These are phyloP conservation scores for Aythya baeri DNA, from an alignment of 2,113 vertebrate genomes.

Conservation along the genomic window DNA sequence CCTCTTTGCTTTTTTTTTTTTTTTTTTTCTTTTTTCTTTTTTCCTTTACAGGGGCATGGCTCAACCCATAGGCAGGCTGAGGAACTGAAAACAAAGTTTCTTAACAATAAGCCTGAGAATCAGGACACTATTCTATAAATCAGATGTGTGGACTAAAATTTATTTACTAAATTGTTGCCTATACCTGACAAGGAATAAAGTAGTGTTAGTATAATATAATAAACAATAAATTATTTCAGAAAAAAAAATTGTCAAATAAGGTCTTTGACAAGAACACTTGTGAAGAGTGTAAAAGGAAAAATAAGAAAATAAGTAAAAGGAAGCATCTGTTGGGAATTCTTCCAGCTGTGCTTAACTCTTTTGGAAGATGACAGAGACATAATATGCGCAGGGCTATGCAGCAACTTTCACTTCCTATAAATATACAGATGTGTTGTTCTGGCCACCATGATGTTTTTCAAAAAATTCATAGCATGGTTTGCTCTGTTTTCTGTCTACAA, in stretches of 20 bases:
- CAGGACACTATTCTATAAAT: background rate
- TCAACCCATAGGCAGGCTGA: background rate
- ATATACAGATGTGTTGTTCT: background rate
- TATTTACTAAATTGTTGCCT: background rate
- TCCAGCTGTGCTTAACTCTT: slow-evolving; percentile 37
- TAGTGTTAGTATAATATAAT: fast-evolving
- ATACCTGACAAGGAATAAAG: background rate
- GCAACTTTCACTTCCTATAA: slow-evolving; percentile 44
- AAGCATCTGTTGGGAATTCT: slow-evolving; percentile 34
- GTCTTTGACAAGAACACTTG: background rate
- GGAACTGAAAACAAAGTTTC: background rate
- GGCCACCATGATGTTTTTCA: background rate
- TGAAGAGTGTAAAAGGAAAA: background rate
- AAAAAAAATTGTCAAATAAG: background rate
- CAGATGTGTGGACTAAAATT: background rate
- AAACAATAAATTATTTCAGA: background rate
- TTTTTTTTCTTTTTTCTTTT: background rate
- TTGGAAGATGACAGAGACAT: slow-evolving; percentile 31
- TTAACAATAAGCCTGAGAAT: background rate
- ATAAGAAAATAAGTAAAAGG: slow-evolving; percentile 5
- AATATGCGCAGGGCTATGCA: background rate
- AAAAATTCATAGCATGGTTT: background rate
- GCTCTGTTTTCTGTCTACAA: background rate
- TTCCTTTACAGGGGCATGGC: background rate
- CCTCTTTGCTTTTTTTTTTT: background rate